Evolutionary conservation across 2,113 vertebrate species (phyloP).

Genomic region (Eurypyga helias): DNA sequence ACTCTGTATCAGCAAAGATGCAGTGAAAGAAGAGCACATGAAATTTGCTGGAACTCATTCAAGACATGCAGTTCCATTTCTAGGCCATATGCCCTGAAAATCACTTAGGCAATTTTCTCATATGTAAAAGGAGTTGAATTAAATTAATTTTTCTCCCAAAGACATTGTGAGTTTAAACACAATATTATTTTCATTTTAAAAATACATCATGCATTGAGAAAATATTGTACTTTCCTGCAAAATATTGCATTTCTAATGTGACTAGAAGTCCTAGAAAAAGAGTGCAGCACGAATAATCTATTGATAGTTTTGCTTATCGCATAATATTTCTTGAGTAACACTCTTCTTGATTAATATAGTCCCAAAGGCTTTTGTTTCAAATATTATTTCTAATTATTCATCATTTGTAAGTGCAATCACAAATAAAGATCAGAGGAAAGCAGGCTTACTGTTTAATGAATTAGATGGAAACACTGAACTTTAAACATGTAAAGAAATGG

Average conservation of each 20-base stretch:
- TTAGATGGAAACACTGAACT: constrained; percentile 61
- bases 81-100: constrained; percentile 57
- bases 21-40: constrained; percentile 21
- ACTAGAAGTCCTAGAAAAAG: neutral
- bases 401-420: constrained; percentile 65
- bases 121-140: neutral
- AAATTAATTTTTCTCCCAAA: neutral
- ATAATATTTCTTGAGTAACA: constrained; percentile 66
- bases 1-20: constrained; percentile 18
- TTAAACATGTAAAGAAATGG: constrained; percentile 54
- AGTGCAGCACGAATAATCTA: neutral
- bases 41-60: constrained; percentile 58
- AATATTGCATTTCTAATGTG: neutral
- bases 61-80: constrained; percentile 25
- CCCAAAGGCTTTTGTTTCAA: constrained; percentile 70
- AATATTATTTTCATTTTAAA: neutral
- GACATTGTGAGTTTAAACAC: neutral
- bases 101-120: constrained; percentile 10
- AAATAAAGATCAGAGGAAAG: constrained; percentile 64
- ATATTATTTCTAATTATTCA: constrained; percentile 77
- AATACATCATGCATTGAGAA: neutral
- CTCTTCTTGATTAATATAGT: constrained; percentile 69
- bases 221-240: neutral
- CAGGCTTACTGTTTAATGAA: constrained; percentile 63
- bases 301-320: constrained; percentile 32